Evolutionary conservation across 2,888 invertebrate species (phyloP).

Genomic region (Schizaphis graminum): DNA sequence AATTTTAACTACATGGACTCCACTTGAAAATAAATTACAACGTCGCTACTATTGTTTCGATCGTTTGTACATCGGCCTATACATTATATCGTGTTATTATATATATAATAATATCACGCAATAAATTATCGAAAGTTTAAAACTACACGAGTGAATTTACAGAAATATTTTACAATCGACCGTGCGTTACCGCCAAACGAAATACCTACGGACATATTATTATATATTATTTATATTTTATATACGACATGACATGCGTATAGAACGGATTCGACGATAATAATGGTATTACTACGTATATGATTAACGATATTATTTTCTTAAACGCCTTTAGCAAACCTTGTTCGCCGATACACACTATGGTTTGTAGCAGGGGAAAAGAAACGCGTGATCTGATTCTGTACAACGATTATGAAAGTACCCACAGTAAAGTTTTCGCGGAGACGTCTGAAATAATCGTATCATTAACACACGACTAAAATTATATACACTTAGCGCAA

Average conservation of each 20-base stretch:
- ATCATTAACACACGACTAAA: neutral
- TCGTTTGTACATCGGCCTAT: neutral
- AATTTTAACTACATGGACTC: neutral
- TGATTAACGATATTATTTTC: slow-evolving; percentile 7
- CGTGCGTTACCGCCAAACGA: neutral
- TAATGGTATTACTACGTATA: neutral
- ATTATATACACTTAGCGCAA: neutral
- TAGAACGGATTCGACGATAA: neutral
- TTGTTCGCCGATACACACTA: neutral
- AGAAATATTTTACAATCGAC: neutral
- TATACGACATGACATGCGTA: neutral
- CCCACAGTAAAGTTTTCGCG: neutral
- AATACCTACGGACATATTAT: neutral
- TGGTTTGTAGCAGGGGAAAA: neutral
- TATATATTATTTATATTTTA: neutral
- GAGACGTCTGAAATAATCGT: neutral
- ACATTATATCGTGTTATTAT: neutral
- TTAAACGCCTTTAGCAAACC: slow-evolving; percentile 13
- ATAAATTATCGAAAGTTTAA: slow-evolving; percentile 10
- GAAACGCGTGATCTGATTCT: neutral
- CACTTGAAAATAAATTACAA: slow-evolving; percentile 34
- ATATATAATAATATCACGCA: neutral
- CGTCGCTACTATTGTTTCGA: neutral
- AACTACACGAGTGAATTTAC: slow-evolving; percentile 5
- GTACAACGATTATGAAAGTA: neutral